phyloP scores from a whole-genome alignment of 2,113 vertebrate genomes.

The Megaceryle torquata region DNA sequence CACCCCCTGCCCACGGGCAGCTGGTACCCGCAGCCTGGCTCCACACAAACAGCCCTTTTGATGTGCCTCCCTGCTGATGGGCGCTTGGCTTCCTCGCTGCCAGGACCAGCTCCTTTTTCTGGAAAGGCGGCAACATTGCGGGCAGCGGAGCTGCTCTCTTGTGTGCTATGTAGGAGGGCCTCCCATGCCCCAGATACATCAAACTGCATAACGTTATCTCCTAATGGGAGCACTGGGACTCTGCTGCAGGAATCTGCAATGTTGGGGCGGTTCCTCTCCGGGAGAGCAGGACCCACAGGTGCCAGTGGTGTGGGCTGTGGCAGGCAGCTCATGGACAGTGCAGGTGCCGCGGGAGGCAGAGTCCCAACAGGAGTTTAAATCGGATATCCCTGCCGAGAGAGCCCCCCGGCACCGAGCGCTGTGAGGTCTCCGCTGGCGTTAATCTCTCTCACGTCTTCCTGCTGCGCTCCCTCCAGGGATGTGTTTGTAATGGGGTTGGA shows the following conservation, averaged over 20 bases:
- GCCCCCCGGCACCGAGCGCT: background rate
- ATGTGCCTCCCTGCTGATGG: background rate
- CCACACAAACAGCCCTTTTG: background rate
- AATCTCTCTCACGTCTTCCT: background rate
- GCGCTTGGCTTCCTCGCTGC: background rate
- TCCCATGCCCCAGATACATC: constrained; percentile 53
- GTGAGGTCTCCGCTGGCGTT: background rate
- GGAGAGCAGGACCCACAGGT: background rate
- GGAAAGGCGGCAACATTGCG: background rate
- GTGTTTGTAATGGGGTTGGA: constrained; percentile 7
- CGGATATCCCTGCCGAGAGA: background rate
- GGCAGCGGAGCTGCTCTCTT: constrained; percentile 14
- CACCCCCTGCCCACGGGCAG: background rate
- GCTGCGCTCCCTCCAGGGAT: background rate
- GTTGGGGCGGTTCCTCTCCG: fast-evolving
- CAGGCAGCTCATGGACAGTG: fast-evolving
- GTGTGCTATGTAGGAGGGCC: background rate
- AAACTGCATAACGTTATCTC: background rate
- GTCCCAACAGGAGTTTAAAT: background rate
- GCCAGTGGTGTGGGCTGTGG: background rate
- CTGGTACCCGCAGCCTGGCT: background rate
- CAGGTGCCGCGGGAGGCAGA: background rate
- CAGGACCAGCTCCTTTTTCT: background rate
- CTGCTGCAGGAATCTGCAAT: background rate
- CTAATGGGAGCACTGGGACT: background rate